Base-by-base conservation (phyloP, 2,113 vertebrate genomes). In the Laterallus jamaicensis region DNA sequence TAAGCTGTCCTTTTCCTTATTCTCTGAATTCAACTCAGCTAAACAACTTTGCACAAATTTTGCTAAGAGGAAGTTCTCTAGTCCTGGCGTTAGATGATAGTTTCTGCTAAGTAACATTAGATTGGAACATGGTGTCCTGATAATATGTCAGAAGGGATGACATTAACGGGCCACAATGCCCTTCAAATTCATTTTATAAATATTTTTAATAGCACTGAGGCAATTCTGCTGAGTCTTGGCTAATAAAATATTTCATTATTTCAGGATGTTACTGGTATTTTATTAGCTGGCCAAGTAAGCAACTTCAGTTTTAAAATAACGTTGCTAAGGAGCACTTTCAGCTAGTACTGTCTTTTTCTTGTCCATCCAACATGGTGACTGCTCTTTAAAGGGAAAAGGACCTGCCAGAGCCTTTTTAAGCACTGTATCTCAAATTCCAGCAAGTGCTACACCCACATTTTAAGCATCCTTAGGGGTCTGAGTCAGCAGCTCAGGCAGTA, bases 171-270 rank as follows among this genome's bases (percentile, higher is more conserved):
- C 16, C 17, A 42, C 3, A 3, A 14, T 37, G 66, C 3, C 32
- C 66, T 88, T 76, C 59, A 69, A 73, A 89, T 67, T 67, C 16
- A 60, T 90, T 95, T 82, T 81, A 85, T 37, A 89, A 91, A 88
- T 91, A 83, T 47, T 91, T 94, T 79, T 89, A 66, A 66, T 64
- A 88, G 26, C 49, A 54, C 20, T 47, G 56, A 87, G 42, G 18
- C 11, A 67, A 71, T 77, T 80, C 54, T 70, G 56, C 78, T 66
- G 67, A 88, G 67, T 40, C 12, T 74, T 77, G n/a, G 28, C 24
- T 88, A 84, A 84, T 69, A 54, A 84, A 90, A 67, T 32, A 50
- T 66, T 62, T 69, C 59, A 44, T 81, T 75, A 68, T 95, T 92
- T 73, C 42, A 84, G 35, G 14, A 64, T 35, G 21, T 50, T 67